Evolutionary conservation across 2,888 invertebrate species (phyloP).

Genomic region (Xanthorhoe spadicearia): DNA sequence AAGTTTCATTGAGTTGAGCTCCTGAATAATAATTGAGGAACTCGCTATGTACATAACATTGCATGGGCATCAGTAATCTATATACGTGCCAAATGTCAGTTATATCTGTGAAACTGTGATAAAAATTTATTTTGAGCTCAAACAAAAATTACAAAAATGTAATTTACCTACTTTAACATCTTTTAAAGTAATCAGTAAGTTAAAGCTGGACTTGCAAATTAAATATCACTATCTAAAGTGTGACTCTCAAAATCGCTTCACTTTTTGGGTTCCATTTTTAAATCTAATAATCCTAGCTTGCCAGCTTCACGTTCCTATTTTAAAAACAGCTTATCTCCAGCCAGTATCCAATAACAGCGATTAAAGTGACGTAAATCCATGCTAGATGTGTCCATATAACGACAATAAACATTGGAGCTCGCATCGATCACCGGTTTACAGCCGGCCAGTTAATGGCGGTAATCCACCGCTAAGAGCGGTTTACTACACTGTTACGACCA

Average conservation of each 20-base stretch:
- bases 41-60: too few species aligned
- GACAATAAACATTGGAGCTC: conserved; percentile 68
- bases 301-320: conserved; percentile 10
- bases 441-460: conserved; percentile 75
- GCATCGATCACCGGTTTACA: conserved; percentile 80
- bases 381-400: conserved; percentile 51
- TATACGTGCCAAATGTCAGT: too few species aligned
- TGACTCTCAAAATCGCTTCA: neutral
- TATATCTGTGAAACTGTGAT: too few species aligned
- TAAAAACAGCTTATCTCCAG: conserved; percentile 20
- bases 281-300: neutral
- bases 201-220: neutral
- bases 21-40: too few species aligned
- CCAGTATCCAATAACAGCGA: conserved; percentile 22
- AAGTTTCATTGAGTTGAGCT: too few species aligned
- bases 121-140: too few species aligned
- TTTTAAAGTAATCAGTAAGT: too few species aligned
- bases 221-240: neutral
- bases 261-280: conserved; percentile 7
- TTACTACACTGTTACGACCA: conserved; percentile 71
- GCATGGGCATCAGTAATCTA: too few species aligned
- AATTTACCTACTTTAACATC: too few species aligned
- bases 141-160: too few species aligned
- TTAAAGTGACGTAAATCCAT: conserved; percentile 34
- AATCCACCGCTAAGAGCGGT: conserved; percentile 76